Evolutionary conservation across 2,113 vertebrate species (phyloP), one percentile per base, ranked within the genome.

Genomic region (Pseudonaja textilis): DNA sequence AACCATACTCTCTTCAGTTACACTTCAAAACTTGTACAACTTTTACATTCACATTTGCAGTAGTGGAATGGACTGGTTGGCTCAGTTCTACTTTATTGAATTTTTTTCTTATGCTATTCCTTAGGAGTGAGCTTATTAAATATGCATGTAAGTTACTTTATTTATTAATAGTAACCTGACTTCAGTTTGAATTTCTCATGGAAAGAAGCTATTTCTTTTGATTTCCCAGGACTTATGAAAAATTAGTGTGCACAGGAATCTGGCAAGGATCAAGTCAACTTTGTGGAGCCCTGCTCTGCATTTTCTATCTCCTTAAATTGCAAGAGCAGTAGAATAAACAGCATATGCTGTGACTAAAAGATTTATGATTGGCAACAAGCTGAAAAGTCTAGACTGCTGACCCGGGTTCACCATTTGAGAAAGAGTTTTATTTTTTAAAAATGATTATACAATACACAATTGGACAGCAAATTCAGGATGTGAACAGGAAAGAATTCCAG

Each of bases 381-480:
- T 91, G 95, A 56, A 94, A 56, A 94, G 89, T 87, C 59, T 0
- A 0, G 56, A 56, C 29, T 94, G 56, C 74, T 61, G 89, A 93
- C 92, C 93, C n/a, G 29, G 56, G 88, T 4, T 92, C 85, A 74
- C 93, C 34, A 6, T 95, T 93, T 88, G 57, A 54, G 92, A 86
- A 90, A 94, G 94, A 74, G 39, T 54, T 96, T 96, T 97, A 96
- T 96, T 95, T 93, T 93, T 22, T 2, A 3, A 26, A 95, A 94
- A 45, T 4, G 69, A 85, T 91, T 56, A 59, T 59, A 61, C 87
- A 95, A 90, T 89, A 0, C 14, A 57, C n/a, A 85, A 64, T 61
- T 55, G 4, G 95, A 92, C 93, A 95, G 0, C 81, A 90, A 0
- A 90, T 69, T 25, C 81, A 92, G 92, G 93, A 91, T 94, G 91